Base-by-base conservation (phyloP, 2,113 vertebrate genomes). In the Phaethornis superciliosus region DNA sequence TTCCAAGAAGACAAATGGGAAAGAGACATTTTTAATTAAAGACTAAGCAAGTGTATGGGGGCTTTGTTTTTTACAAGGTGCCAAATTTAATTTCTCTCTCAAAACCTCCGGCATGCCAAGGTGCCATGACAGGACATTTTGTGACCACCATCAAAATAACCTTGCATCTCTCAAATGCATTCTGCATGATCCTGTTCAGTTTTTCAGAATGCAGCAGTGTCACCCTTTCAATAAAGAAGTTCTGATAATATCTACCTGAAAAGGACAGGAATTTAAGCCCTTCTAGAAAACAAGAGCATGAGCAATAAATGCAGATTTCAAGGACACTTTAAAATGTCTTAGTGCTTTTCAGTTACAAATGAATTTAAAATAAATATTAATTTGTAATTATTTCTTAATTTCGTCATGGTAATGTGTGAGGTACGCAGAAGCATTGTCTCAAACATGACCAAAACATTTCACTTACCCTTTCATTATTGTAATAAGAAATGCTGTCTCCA, bases 391-490 rank as follows among this genome's bases (percentile, higher is more conserved):
- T 33, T 92, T 63, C 64, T 46, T 12, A 35, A 65, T 54, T 79
- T 74, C 35, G 46, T 55, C 30, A 52, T 3, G 28, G 30, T 42
- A 77, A 28, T 2, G 3, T 15, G 8, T n/a, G 24, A 32, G 40
- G 33, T 78, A 64, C 11, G 56, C 8, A 32, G 14, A 75, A 17
- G 20, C 4, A 79, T 72, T 82, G 8, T 44, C 27, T 7, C 15
- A 35, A n/a, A 51, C 12, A 52, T 19, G 21, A 63, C 44, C 10
- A 49, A 70, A 59, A 63, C 15, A 76, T 3, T 6, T 15, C 65
- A 67, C 96, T 97, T 96, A 99, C 99, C 98, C 99, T 99, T 64
- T 99, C 99, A 4, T 98, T 99, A 95, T 98, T 99, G 96, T 98
- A 99, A 91, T 99, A 99, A 72, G 98, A 98, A 96, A 99, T 96